Evolutionary conservation across 1,140 invertebrate genomes (phyloP).

Genomic region (Trypoxylus dichotomus): DNA sequence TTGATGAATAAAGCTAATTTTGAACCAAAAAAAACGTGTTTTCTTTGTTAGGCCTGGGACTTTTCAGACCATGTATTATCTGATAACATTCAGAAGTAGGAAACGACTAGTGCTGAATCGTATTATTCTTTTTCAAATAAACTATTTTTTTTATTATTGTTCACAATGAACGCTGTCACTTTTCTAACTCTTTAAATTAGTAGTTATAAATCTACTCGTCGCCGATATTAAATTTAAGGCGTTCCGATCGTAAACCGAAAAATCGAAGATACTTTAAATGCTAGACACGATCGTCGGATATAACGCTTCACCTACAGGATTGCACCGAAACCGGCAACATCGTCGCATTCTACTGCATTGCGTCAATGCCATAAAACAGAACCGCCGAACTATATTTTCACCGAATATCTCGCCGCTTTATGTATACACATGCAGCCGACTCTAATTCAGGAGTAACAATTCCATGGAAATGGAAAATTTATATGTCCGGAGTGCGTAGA

Average conservation of each 20-base stretch:
- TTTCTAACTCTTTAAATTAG: neutral
- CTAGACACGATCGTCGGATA: neutral
- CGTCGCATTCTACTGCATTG: slow-evolving; percentile 15
- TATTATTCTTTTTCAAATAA: too few species aligned
- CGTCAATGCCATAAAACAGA: neutral
- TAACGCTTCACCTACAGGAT: neutral
- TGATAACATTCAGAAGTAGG: too few species aligned
- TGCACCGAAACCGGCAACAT: neutral
- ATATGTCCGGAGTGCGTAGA: neutral
- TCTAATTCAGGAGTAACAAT: neutral
- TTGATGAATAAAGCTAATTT: too few species aligned
- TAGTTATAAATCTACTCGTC: neutral
- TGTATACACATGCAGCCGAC: neutral
- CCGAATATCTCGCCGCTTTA: neutral
- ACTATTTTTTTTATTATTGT: too few species aligned
- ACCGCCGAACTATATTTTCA: neutral
- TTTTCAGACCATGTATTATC: too few species aligned
- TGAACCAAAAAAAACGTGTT: too few species aligned
- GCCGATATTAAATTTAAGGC: neutral
- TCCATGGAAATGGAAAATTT: neutral
- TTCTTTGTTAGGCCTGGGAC: too few species aligned
- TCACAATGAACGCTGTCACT: too few species aligned
- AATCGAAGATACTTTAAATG: neutral
- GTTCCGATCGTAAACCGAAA: neutral
- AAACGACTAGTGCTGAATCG: too few species aligned